Evolutionary conservation across 2,113 vertebrate genomes (phyloP).

Genomic region (Synodontis membranacea): DNA sequence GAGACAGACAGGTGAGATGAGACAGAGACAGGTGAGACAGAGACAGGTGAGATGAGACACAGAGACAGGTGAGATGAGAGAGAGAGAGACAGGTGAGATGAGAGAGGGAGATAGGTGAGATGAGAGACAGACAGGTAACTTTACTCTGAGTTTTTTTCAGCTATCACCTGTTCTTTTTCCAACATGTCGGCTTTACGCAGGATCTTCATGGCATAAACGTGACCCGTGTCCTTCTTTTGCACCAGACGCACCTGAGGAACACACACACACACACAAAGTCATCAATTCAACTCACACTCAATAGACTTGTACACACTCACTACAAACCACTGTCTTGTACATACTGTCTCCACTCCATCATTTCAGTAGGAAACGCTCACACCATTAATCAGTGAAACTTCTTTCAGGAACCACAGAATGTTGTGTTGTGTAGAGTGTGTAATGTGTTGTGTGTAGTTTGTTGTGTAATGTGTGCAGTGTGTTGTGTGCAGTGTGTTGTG

Average conservation of each 20-base stretch:
- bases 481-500: neutral
- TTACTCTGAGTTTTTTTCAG: neutral
- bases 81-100: neutral
- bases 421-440: neutral
- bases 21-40: neutral
- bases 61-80: neutral
- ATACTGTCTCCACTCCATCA: neutral
- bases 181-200: conserved; percentile 88
- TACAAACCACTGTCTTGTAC: neutral
- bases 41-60: too few relatives aligned
- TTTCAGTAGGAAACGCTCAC: neutral
- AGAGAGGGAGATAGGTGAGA: too few relatives aligned
- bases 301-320: neutral
- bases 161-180: conserved; percentile 85
- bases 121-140: neutral
- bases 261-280: neutral
- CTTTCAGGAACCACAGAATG: neutral
- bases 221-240: conserved; percentile 89
- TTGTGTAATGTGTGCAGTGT: too few relatives aligned
- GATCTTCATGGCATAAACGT: conserved; percentile 90
- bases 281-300: neutral
- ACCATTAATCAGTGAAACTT: too few relatives aligned
- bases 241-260: conserved; percentile 80
- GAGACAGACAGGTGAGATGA: neutral
- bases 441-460: too few relatives aligned